Evolutionary conservation across 2,888 invertebrate genomes (phyloP), one percentile per base, ranked within the genome.

Genomic region (Troilus luridus): DNA sequence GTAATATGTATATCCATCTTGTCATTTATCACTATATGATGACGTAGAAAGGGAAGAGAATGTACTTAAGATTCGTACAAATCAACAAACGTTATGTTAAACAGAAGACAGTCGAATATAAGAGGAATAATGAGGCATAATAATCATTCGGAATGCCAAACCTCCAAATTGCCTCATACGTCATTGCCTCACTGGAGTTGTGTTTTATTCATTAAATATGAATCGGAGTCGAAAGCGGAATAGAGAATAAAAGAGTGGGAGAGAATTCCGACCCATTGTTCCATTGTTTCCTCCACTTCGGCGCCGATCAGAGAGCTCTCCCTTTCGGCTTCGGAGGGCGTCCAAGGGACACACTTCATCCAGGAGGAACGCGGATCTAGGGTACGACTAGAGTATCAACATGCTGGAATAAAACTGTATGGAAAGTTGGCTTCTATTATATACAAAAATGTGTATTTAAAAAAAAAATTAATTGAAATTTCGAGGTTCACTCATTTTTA

Each of bases 161-260:
- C 72, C 8, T 77, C 72, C 72, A 77, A 77, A 77, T 77, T 77
- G 72, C 72, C 72, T 41, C 72, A 17, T 27, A 41, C 72, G n/a
- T 54, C 85, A 58, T n/a, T n/a, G 85, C 6, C 85, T 56, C 85
- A 85, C 56, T 56, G 56, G 56, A 56, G 54, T 85, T 85, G 9
- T 85, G 85, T 85, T 85, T 85, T 85, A 85, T 56, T 85, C 85
- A 85, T 85, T n/a, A 58, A 85, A 54, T 85, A 56, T 58, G 85
- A 85, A 85, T 19, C 56, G 12, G 85, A 54, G 21, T 58, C 21
- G 85, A 85, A 85, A 85, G 85, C 56, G 56, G 85, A 85, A 85
- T 58, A 7, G n/a, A 85, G 56, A 85, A 58, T 85, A n/a, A 85
- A 56, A 85, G 85, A 85, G 85, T 85, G 85, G 85, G 85, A 85